These are phyloP conservation scores for Boloria euphrosyne DNA, from an alignment of 2,888 invertebrate genomes.

Conservation along the genomic window DNA sequence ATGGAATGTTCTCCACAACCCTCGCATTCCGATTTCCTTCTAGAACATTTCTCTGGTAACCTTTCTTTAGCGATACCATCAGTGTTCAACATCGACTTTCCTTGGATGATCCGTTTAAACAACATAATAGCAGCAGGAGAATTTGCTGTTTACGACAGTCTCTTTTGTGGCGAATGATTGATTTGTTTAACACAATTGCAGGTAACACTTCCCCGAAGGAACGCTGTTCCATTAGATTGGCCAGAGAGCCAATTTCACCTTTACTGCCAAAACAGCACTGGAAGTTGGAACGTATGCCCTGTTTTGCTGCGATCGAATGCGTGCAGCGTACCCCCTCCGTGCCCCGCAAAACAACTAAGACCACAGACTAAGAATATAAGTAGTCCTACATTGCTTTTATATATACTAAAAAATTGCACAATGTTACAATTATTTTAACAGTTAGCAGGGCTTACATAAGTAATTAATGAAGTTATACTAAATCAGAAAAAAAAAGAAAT, in stretches of 20 bases:
- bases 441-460: no score
- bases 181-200: constrained; percentile 65
- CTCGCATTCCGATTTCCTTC: constrained; percentile 76
- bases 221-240: constrained; percentile 81
- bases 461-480: no score
- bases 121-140: constrained; percentile 77
- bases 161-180: constrained; percentile 74
- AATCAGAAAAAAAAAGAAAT: not conserved
- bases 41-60: constrained; percentile 71
- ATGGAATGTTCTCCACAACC: constrained; percentile 74
- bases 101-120: constrained; percentile 82
- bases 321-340: constrained; percentile 45
- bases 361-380: constrained; percentile 54
- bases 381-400: not conserved
- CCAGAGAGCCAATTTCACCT: constrained; percentile 70
- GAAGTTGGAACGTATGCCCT: constrained; percentile 54
- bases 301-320: constrained; percentile 54
- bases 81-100: constrained; percentile 79
- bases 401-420: not conserved
- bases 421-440: not conserved
- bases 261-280: constrained; percentile 70
- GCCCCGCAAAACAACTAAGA: constrained; percentile 47
- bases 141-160: constrained; percentile 79
- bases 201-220: constrained; percentile 66
- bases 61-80: constrained; percentile 61